These are phyloP conservation scores for Drosophila rellima DNA, from an alignment of 2,888 invertebrate species.

Conservation along the genomic window DNA sequence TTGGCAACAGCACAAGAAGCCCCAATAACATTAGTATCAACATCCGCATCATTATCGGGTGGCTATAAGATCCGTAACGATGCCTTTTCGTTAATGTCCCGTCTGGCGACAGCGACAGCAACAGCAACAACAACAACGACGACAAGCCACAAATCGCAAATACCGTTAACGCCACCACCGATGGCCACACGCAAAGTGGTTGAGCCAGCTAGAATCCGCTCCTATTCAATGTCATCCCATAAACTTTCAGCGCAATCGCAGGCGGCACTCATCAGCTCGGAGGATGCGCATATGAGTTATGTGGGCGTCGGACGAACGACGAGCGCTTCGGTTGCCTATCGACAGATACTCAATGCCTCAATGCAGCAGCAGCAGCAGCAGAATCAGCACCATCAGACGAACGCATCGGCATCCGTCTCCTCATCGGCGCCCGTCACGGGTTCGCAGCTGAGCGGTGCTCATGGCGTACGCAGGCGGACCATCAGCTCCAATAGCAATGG, in stretches of 20 bases:
- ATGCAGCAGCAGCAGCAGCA: conserved; percentile 34
- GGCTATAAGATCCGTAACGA: conserved; percentile 20
- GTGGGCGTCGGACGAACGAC: conserved; percentile 19
- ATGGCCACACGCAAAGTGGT: conserved; percentile 83
- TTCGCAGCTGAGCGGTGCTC: conserved; percentile 68
- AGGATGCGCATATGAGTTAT: conserved; percentile 46
- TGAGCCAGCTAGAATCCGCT: conserved; percentile 83
- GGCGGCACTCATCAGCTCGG: conserved; percentile 14
- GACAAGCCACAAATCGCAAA: conserved; percentile 62
- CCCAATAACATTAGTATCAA: not conserved
- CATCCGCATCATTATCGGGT: not conserved
- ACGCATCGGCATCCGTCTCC: conserved; percentile 73
- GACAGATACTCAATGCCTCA: conserved; percentile 39
- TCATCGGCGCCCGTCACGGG: conserved; percentile 72
- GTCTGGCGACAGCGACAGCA: conserved; percentile 26
- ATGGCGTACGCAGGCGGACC: conserved; percentile 83
- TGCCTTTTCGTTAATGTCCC: conserved; percentile 15
- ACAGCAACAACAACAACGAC: not conserved
- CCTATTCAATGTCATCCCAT: conserved; percentile 85
- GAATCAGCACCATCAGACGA: conserved; percentile 52
- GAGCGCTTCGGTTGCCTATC: conserved; percentile 4
- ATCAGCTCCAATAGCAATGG: conserved; percentile 86
- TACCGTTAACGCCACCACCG: conserved; percentile 84
- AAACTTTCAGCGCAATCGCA: conserved; percentile 83
- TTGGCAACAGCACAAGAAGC: not conserved